These are phyloP conservation scores for Pipistrellus nathusii DNA, from an alignment of 2,797 vertebrate species.

Conservation along the genomic window DNA sequence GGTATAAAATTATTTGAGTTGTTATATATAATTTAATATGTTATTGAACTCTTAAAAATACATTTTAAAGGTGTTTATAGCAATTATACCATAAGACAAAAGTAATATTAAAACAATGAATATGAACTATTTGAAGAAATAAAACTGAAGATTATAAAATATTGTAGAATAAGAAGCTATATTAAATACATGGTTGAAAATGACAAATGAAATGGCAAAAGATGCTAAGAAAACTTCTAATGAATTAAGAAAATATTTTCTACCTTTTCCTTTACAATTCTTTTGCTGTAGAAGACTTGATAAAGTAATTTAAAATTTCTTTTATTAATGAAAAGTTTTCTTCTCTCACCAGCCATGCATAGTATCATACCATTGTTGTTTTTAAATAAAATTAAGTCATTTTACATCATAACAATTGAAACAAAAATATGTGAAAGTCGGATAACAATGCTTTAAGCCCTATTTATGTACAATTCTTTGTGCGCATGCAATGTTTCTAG, in stretches of 20 bases:
- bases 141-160: constrained; percentile 5
- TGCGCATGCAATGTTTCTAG: constrained; percentile 60
- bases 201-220: not conserved
- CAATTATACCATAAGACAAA: not conserved
- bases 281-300: not conserved
- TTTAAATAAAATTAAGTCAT: not conserved
- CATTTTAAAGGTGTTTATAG: not conserved
- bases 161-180: not conserved
- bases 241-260: not conserved
- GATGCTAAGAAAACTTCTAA: not conserved
- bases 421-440: constrained; percentile 19
- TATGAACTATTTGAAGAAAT: not conserved
- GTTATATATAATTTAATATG: constrained; percentile 15
- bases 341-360: not conserved
- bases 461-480: constrained; percentile 70
- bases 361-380: not conserved
- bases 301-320: not conserved
- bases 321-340: not conserved
- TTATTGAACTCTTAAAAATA: not conserved
- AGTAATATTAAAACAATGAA: constrained; percentile 32
- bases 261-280: not conserved
- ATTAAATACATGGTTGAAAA: not conserved
- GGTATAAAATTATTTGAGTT: constrained; percentile 24
- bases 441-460: constrained; percentile 35
- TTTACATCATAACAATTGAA: constrained; percentile 36